Base-by-base conservation (phyloP, 2,888 invertebrate species). In the Xestia rhomboidea region DNA sequence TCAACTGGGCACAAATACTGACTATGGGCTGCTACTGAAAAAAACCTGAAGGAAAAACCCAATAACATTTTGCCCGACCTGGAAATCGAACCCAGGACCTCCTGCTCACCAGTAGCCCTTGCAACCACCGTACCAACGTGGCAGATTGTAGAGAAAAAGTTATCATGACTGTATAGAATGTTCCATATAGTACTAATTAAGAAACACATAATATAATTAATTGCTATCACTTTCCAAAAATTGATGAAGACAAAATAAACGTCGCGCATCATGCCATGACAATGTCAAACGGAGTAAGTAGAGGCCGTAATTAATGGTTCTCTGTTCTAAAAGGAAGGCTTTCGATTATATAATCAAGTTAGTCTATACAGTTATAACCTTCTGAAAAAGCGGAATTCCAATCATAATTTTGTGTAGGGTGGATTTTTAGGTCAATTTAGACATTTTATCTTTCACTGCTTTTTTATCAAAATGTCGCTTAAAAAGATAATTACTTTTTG, bases 231-330 rank as follows among this genome's bases (percentile, higher is more conserved):
- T 82, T 69, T 30, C 66, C 51, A 70, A 83, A 83, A 88, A 86
- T 72, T 79, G 11, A 84, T 82, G 79, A 79, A 75, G 80, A 86
- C 70, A 72, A 78, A 86, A 88, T 87, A 77, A 80, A 51, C 70
- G 69, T 46, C 21, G 7, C 44, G 27, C 57, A 51, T 76, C 46
- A 64, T 62, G 71, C 34, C 62, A 64, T 82, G 79, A 86, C 66
- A 73, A 57, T 81, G 79, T 86, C 76, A 84, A 86, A 87, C 70
- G 73, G 66, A 70, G 62, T 78, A 75, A 64, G 62, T 51, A 77
- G 72, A 72, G 21, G 15, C 15, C 3, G 24, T 84, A 69, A 89
- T 89, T 87, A 88, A 89, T 82, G 70, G 79, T 71, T 41, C 1
- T 21, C 30, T 57, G 21, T 70, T 69, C 44, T 15, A 38, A 75